phyloP scores from a whole-genome alignment of 2,888 invertebrate genomes.

The Dione vanillae region DNA sequence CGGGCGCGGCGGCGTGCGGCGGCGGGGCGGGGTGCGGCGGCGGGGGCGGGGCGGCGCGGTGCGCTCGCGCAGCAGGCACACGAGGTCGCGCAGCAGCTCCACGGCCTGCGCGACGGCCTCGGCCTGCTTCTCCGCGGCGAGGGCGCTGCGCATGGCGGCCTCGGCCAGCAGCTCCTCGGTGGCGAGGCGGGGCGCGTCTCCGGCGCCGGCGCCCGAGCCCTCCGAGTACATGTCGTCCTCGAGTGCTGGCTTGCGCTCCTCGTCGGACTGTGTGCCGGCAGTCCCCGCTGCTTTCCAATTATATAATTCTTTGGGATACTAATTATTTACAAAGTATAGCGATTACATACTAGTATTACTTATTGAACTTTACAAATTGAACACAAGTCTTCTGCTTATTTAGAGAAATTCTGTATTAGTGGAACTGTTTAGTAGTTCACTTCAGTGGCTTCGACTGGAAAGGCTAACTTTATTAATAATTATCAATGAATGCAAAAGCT shows the following conservation, averaged over 20 bases:
- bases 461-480: no score
- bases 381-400: no score
- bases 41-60: slow-evolving; percentile 70
- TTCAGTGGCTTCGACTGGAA: no score
- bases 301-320: no score
- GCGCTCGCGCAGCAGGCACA: slow-evolving; percentile 84
- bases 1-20: slow-evolving; percentile 54
- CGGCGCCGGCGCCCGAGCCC: slow-evolving; percentile 53
- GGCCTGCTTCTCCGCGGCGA: slow-evolving; percentile 77
- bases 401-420: no score
- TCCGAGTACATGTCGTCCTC: slow-evolving; percentile 75
- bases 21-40: slow-evolving; percentile 61
- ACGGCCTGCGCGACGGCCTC: slow-evolving; percentile 69
- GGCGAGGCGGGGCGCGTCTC: slow-evolving; percentile 56
- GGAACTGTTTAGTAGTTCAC: no score
- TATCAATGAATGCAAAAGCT: no score
- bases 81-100: slow-evolving; percentile 65
- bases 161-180: slow-evolving; percentile 77
- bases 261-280: slow-evolving; percentile 61
- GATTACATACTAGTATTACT: no score
- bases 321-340: no score
- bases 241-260: slow-evolving; percentile 66
- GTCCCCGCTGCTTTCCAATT: no score
- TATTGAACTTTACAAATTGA: no score
- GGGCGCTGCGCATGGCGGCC: slow-evolving; percentile 77